Evolutionary conservation across 2,113 vertebrate species (phyloP).

Genomic region (Formicarius rufipectus): DNA sequence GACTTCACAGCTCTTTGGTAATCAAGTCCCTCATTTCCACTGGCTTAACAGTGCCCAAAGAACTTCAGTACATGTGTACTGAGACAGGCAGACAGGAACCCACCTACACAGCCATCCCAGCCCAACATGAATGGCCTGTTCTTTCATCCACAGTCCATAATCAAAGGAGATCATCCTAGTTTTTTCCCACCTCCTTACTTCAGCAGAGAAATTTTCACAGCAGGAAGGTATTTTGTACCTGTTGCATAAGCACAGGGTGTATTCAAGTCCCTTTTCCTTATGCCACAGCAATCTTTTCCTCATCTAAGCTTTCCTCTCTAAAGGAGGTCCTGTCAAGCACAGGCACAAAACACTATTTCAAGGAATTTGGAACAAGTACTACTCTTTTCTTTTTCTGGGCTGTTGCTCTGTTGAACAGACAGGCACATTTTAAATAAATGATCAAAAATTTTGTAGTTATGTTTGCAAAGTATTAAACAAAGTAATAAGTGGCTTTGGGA

Average conservation of each 20-base stretch:
- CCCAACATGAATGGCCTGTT: not conserved
- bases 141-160: not conserved
- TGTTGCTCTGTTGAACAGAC: not conserved
- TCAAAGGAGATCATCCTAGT: not conserved
- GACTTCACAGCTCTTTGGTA: not conserved
- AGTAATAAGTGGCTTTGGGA: not conserved
- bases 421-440: not conserved
- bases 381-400: not conserved
- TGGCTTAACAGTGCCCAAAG: not conserved
- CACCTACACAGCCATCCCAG: not conserved
- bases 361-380: not conserved
- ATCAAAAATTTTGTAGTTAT: not conserved
- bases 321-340: not conserved
- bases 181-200: not conserved
- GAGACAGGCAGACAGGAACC: not conserved
- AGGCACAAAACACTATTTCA: not conserved
- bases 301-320: not conserved
- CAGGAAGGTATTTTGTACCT: not conserved
- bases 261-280: not conserved
- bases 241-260: not conserved
- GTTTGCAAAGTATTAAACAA: not conserved
- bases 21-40: not conserved
- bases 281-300: not conserved
- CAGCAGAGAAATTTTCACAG: not conserved
- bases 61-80: not conserved